Conservation (phyloP, 2,113 vertebrate genomes). For the Plecotus auritus region DNA sequence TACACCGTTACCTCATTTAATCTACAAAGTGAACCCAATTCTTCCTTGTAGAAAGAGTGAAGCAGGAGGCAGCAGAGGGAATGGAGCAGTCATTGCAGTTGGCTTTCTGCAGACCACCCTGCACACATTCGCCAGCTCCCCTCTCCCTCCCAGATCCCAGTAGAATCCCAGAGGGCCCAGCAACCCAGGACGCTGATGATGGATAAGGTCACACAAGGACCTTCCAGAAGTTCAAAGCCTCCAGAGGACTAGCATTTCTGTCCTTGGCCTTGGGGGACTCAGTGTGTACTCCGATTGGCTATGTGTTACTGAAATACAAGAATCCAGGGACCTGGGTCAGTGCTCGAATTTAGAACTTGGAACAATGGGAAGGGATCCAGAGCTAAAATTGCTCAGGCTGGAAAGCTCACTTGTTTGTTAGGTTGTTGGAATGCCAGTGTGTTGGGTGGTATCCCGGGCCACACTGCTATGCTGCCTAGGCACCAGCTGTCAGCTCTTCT, state of each 20-base stretch:
- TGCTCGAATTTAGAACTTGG: constrained; percentile 33
- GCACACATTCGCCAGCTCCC: neutral
- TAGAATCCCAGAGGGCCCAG: neutral
- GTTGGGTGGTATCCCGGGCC: constrained; percentile 15
- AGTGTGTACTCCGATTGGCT: neutral
- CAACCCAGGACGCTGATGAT: neutral
- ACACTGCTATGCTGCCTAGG: constrained; percentile 26
- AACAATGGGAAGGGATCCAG: constrained; percentile 54
- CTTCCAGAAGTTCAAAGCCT: neutral
- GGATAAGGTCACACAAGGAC: neutral
- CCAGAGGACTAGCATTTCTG: neutral
- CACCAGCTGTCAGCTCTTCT: constrained; percentile 41
- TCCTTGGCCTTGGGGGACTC: neutral
- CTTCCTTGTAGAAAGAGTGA: neutral
- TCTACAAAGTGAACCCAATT: neutral
- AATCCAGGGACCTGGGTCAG: constrained; percentile 22
- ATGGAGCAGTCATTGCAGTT: neutral
- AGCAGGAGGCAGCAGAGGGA: neutral
- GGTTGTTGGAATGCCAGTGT: constrained; percentile 52
- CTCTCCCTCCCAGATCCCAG: neutral
- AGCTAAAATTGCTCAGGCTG: constrained; percentile 57
- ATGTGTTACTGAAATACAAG: neutral
- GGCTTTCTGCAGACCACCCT: neutral
- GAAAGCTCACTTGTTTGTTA: constrained; percentile 64
- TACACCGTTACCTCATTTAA: neutral